Percentiles rank a stretch among this genome's conserved stretches.
These are phyloP conservation scores for Garrulus glandarius DNA, from an alignment of 2,797 vertebrate species.

Conservation along the genomic window DNA sequence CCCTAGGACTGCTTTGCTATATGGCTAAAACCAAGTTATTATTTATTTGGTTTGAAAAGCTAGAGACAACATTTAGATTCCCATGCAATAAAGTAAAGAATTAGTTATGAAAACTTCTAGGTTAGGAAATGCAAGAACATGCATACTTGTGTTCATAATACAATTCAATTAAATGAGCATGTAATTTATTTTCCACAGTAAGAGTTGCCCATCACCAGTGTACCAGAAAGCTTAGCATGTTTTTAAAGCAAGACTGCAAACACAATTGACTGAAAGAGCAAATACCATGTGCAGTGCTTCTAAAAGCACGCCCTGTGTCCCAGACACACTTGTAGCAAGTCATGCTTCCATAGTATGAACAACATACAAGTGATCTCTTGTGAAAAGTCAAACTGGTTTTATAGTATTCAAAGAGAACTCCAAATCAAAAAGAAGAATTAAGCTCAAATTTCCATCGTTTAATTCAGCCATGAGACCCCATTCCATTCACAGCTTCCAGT, in stretches of 20 bases:
- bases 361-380: not conserved
- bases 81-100: not conserved
- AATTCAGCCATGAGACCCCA: not conserved
- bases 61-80: not conserved
- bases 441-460: not conserved
- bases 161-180: not conserved
- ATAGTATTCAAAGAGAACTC: not conserved
- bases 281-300: not conserved
- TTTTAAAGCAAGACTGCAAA: not conserved
- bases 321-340: not conserved
- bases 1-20: not conserved
- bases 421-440: not conserved
- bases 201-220: not conserved
- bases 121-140: not conserved
- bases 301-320: not conserved
- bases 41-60: not conserved
- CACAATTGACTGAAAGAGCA: not conserved
- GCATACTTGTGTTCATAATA: not conserved
- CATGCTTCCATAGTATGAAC: not conserved
- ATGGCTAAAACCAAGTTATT: not conserved
- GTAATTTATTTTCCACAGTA: not conserved
- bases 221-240: not conserved
- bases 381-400: not conserved
- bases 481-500: fast-evolving
- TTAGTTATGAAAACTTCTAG: not conserved